Base-by-base conservation (phyloP, 2,797 vertebrate species). In the Oceanodroma leucorhoa region DNA sequence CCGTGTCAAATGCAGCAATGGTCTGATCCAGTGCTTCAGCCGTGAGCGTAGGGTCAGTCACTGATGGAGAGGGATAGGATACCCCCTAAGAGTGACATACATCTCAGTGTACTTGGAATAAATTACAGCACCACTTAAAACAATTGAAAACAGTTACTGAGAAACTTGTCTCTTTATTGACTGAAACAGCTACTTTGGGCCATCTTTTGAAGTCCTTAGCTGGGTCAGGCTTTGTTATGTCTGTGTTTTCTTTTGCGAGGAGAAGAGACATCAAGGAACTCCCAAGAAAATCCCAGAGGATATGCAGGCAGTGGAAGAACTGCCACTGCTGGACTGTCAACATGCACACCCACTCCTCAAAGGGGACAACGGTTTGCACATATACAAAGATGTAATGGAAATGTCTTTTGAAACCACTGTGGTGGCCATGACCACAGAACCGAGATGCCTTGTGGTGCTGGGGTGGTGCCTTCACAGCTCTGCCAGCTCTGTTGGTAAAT, bases 1-100 rank as follows among this genome's bases (percentile, higher is more conserved):
- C 98, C 0, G 99, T 99, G 94, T 99, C 98, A 80, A 99, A 99
- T 2, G 98, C 97, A 21, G 99, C 98, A 48, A 99, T 97, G 72
- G 98, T 98, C 94, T 98, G 98, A 97, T 99, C 99, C 97, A 99
- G 97, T 4, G 98, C 98, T 24, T 99, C 99, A 0, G 98, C 97
- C 0, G 98, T 98, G 65, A 99, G 97, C 5, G 98, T 98, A n/a
- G 98, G 91, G 76, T 98, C 98, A 22, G 99, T 99, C 93, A 98
- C 98, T 60, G 98, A 96, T 48, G 95, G 91, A 78, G 97, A 98
- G 96, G 97, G 98, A 97, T 98, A 97, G 96, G 97, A 96, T 70
- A 97, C 70, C 87, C 97, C 98, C 98, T 98, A 98, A 97, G 96
- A 97, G 95, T 92, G 93, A 98, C 96, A 98, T 86, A 97, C 50